These are phyloP conservation scores for Archilochus colubris DNA, from an alignment of 2,113 vertebrate genomes.

Conservation along the genomic window DNA sequence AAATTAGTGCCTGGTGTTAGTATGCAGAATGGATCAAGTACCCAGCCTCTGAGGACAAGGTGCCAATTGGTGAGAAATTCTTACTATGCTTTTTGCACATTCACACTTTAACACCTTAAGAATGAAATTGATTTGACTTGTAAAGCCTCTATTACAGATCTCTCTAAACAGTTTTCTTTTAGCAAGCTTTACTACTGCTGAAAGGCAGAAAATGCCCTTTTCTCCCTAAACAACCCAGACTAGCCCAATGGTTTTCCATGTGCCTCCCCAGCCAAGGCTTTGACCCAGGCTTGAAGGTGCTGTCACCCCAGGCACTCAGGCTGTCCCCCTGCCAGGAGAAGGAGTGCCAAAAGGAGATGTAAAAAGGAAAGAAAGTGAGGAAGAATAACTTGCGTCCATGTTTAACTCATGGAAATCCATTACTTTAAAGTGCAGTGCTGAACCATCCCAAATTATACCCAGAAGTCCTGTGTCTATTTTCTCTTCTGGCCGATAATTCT, in stretches of 20 bases:
- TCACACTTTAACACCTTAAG: constrained; percentile 56
- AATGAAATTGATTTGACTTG: background rate
- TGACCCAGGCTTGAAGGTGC: background rate
- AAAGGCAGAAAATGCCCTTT: background rate
- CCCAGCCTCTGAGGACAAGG: constrained; percentile 17
- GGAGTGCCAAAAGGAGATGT: background rate
- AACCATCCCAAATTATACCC: background rate
- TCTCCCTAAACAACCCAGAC: background rate
- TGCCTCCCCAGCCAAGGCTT: background rate
- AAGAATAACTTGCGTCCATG: background rate
- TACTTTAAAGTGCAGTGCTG: background rate
- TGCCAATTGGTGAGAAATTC: constrained; percentile 54
- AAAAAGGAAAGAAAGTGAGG: background rate
- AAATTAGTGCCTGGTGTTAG: constrained; percentile 57
- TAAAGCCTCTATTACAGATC: background rate
- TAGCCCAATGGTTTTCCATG: background rate
- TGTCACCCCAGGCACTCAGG: background rate
- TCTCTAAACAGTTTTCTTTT: background rate
- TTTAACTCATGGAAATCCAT: background rate
- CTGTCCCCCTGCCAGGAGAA: background rate
- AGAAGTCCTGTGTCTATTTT: fast-evolving
- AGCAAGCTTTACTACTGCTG: background rate
- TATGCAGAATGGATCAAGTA: constrained; percentile 34
- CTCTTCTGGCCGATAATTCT: background rate
- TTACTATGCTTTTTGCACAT: constrained; percentile 50